phyloP scores from a whole-genome alignment of 2,888 invertebrate genomes.

The Drosophila phalerata region DNA sequence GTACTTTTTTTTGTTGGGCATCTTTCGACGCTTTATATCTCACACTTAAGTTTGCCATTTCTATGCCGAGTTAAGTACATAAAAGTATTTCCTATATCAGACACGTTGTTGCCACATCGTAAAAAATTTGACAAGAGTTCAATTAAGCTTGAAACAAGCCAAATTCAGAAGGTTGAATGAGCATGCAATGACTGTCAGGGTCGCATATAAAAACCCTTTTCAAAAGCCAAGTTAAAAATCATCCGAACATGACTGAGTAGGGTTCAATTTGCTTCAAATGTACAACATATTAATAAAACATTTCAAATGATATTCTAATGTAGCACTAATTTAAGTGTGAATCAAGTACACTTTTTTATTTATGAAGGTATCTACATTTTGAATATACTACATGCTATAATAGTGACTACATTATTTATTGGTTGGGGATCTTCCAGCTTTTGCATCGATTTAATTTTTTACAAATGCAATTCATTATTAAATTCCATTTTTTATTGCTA shows the following conservation, averaged over 20 bases:
- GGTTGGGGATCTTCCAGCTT: not conserved
- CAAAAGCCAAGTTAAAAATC: conserved; percentile 44
- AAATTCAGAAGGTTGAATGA: conserved; percentile 10
- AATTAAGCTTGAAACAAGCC: conserved; percentile 54
- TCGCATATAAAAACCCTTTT: conserved; percentile 37
- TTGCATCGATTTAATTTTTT: not conserved
- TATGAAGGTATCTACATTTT: not conserved
- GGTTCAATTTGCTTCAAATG: conserved; percentile 42
- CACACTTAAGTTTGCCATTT: conserved; percentile 29
- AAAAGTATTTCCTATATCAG: conserved; percentile 29
- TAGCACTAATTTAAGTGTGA: not conserved
- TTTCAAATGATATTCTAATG: conserved; percentile 22
- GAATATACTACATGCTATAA: not conserved
- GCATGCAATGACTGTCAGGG: conserved; percentile 18
- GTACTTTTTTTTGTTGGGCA: conserved; percentile 15
- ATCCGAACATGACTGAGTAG: conserved; percentile 40
- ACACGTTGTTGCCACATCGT: conserved; percentile 41
- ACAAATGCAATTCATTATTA: not conserved
- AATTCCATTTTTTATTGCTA: not conserved
- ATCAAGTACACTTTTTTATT: conserved; percentile 11
- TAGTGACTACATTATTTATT: not conserved
- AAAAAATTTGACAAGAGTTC: conserved; percentile 58
- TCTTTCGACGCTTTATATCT: conserved; percentile 37
- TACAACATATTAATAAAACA: conserved; percentile 41
- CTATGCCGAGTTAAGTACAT: conserved; percentile 43